Percentiles rank a stretch among this genome's conserved stretches.
These are phyloP conservation scores for Quadriops clusia DNA, from an alignment of 2,888 invertebrate species.

Conservation along the genomic window DNA sequence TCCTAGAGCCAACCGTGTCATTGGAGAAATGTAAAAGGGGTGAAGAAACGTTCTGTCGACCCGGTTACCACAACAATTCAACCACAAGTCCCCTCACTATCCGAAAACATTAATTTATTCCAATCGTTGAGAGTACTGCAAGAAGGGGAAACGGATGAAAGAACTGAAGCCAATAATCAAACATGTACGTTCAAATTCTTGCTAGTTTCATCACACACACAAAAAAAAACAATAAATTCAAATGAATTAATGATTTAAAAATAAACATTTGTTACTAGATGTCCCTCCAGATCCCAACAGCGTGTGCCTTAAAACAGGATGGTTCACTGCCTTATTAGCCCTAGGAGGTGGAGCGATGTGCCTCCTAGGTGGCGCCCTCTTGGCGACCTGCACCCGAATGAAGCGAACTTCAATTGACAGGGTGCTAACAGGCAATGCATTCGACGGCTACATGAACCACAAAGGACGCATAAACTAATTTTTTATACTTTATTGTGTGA, in stretches of 20 bases:
- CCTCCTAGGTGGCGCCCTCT: conserved; percentile 56
- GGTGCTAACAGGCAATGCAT: conserved; percentile 28
- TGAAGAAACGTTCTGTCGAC: conserved; percentile 58
- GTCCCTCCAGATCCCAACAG: conserved; percentile 26
- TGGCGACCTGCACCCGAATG: conserved; percentile 67
- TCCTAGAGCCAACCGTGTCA: conserved; percentile 82
- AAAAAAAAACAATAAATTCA: not conserved
- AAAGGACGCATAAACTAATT: conserved; percentile 34
- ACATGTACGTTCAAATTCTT: too few species aligned
- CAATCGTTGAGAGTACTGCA: conserved; percentile 79
- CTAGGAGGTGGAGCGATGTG: conserved; percentile 44
- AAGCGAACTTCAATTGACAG: conserved; percentile 43
- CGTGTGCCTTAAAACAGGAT: conserved; percentile 38
- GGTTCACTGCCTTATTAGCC: conserved; percentile 42
- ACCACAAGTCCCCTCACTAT: conserved; percentile 41
- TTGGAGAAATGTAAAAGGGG: conserved; percentile 80
- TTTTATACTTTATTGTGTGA: too few species aligned
- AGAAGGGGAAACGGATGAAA: conserved; percentile 67
- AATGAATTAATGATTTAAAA: conserved; percentile 1
- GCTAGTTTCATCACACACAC: too few species aligned
- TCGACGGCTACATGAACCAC: conserved; percentile 38
- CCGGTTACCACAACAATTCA: conserved; percentile 31
- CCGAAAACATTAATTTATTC: conserved; percentile 83
- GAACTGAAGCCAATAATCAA: too few species aligned
- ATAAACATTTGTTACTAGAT: conserved; percentile 7